Evolutionary conservation across 2,888 invertebrate genomes (phyloP), one percentile per base, ranked within the genome.

Genomic region (Perdita meconis): DNA sequence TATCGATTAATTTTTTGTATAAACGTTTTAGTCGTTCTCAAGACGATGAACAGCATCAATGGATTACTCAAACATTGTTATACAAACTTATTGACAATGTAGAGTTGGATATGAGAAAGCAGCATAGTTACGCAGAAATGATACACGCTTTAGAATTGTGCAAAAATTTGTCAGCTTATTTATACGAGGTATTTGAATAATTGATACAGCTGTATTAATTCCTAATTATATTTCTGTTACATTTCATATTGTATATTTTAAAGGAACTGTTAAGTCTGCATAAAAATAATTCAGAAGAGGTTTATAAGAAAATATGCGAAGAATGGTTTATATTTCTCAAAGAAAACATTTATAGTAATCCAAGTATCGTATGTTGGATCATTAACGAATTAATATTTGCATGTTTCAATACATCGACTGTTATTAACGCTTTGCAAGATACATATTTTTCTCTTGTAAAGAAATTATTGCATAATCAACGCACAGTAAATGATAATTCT

Each of bases 311-410:
- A 88, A 66, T 92, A 92, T 93, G 92, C 12, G 86, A 90, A 61
- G 88, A 92, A 65, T 87, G 91, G 69, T 78, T 93, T 22, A 85
- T 91, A 42, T 94, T 94, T 86, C 88, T 94, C 19, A 93, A 92
- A 89, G 78, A 82, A 36, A 94, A 94, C 89, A 87, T 94, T 69
- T 91, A 90, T 82, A 88, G 82, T 40, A 93, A 93, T 87, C 94
- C 94, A 51, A 92, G 76, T 4, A 60, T 89, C 26, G 70, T 86
- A 40, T 89, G 89, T 66, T 89, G 89, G 87, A 82, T 91, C 30
- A 82, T 91, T 12, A 89, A 90, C 61, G 80, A 87, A 72, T 85
- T 92, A 63, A 81, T 90, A 10, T 87, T 64, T 84, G 42, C 86
- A 34, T 56, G 51, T 60, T 42, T 51, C 86, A 86, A 87, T 0